A percentile compares a stretch with the other conserved stretches of the same genome.
Evolutionary conservation across 2,113 vertebrate genomes (phyloP).

Genomic region (Rhynchomys soricoides): DNA sequence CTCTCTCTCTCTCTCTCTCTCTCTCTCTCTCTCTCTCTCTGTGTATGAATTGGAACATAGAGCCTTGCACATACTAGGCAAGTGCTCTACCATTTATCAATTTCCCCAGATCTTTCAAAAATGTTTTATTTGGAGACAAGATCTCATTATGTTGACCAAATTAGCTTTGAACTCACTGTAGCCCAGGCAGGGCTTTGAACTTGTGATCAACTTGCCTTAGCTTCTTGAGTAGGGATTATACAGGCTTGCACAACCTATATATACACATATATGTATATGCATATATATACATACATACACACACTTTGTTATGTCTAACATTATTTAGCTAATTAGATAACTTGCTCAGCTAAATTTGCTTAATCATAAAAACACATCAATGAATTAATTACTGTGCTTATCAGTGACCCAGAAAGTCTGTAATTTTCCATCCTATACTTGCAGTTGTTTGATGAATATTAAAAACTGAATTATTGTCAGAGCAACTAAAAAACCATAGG

Average conservation of each 20-base stretch:
- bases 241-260: not conserved
- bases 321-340: not conserved
- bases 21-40: no score
- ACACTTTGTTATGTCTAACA: not conserved
- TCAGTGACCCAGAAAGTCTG: not conserved
- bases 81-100: not conserved
- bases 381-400: not conserved
- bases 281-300: not conserved
- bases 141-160: not conserved
- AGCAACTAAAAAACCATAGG: not conserved
- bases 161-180: not conserved
- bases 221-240: not conserved
- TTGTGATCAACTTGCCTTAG: not conserved
- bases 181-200: not conserved
- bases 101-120: not conserved
- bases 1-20: no score
- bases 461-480: slow-evolving; percentile 27
- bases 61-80: not conserved
- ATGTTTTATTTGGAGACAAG: not conserved
- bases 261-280: not conserved
- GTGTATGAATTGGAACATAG: not conserved
- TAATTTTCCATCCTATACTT: not conserved
- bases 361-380: not conserved
- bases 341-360: not conserved
- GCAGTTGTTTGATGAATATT: slow-evolving; percentile 11